These are phyloP conservation scores for Cynocephalus volans DNA, from an alignment of 2,113 vertebrate species.

Conservation along the genomic window DNA sequence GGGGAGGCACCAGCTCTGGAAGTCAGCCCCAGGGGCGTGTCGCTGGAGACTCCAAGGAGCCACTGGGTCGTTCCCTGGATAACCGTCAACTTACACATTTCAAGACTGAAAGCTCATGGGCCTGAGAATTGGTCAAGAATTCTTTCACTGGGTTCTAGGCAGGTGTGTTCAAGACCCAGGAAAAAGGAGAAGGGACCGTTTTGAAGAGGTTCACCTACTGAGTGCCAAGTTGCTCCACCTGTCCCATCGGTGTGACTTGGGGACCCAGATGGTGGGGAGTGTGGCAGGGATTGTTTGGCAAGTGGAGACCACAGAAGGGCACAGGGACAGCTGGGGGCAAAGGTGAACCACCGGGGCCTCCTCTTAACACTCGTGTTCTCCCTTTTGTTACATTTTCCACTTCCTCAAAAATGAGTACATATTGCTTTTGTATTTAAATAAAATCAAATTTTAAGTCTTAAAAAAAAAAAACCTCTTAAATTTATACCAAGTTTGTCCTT, in stretches of 20 bases:
- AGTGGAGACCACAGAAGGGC: neutral
- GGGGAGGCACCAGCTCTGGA: neutral
- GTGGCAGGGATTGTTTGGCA: neutral
- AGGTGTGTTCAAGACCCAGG: neutral
- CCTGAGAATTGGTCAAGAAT: neutral
- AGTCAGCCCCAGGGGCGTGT: too few species aligned
- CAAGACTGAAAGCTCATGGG: neutral
- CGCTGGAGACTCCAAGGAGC: neutral
- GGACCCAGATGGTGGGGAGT: neutral
- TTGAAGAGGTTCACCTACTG: too few species aligned
- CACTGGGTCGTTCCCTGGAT: too few species aligned
- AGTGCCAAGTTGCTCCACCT: accelerated
- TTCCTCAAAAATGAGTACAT: neutral
- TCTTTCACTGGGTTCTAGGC: neutral
- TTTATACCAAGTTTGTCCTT: neutral
- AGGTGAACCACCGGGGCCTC: neutral
- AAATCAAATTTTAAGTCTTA: slow-evolving; percentile 24
- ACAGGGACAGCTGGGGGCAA: accelerated
- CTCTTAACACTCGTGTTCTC: accelerated
- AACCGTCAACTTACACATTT: too few species aligned
- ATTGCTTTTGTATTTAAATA: neutral
- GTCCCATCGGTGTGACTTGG: neutral
- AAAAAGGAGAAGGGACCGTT: neutral
- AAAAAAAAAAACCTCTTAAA: neutral
- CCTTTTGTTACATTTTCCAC: neutral